Evolutionary conservation across 1,140 invertebrate genomes (phyloP).

Genomic region (Sycophaga agraensis): DNA sequence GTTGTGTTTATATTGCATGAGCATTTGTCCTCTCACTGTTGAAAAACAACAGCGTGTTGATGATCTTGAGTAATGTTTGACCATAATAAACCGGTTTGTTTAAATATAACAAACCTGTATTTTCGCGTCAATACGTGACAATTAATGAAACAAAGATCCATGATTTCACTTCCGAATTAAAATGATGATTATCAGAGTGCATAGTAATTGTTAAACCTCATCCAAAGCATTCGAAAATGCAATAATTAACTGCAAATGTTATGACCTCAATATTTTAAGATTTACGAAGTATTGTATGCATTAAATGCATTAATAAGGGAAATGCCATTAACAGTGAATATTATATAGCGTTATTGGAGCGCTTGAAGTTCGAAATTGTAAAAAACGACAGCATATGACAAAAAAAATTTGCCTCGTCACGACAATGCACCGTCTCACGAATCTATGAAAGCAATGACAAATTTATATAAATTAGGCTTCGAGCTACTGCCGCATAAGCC

Average conservation of each 20-base stretch:
- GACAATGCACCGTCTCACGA: background rate
- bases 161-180: too few relatives aligned
- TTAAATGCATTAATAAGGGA: too few relatives aligned
- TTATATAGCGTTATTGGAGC: background rate
- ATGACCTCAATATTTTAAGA: background rate
- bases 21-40: too few relatives aligned
- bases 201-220: too few relatives aligned
- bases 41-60: too few relatives aligned
- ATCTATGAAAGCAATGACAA: background rate
- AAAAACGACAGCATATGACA: background rate
- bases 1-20: too few relatives aligned
- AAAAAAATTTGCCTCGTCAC: background rate
- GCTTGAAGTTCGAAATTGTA: background rate
- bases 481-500: background rate
- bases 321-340: background rate
- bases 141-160: too few relatives aligned
- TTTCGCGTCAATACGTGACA: too few relatives aligned
- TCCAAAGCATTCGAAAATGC: background rate
- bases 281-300: background rate
- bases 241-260: background rate
- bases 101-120: too few relatives aligned
- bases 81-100: too few relatives aligned
- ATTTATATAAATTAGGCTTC: background rate
- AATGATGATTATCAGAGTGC: too few relatives aligned
- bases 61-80: too few relatives aligned